These are phyloP conservation scores for Aleadryas rufinucha DNA, from an alignment of 2,113 vertebrate genomes.

Conservation along the genomic window DNA sequence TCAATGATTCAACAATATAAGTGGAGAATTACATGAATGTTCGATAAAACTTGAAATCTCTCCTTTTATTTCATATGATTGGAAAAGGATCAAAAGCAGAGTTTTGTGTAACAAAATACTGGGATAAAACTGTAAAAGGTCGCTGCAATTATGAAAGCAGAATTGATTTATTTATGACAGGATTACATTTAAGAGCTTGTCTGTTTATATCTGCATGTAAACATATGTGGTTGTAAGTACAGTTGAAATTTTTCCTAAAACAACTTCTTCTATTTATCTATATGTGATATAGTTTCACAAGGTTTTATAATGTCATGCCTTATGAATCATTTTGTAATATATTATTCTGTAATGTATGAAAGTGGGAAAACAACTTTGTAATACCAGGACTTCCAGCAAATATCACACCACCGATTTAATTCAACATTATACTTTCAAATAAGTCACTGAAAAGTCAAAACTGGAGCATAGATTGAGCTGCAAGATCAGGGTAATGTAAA, in stretches of 20 bases:
- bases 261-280: not conserved
- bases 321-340: not conserved
- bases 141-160: not conserved
- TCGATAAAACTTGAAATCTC: not conserved
- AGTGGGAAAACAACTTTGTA: not conserved
- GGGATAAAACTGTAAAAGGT: not conserved
- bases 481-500: not conserved
- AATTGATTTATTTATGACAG: not conserved
- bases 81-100: not conserved
- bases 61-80: not conserved
- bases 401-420: not conserved
- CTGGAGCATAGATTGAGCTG: not conserved
- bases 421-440: not conserved
- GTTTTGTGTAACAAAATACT: not conserved
- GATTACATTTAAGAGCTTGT: not conserved
- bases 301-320: not conserved
- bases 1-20: not conserved
- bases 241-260: not conserved
- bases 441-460: not conserved
- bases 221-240: not conserved
- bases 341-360: not conserved
- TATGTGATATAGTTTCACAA: not conserved
- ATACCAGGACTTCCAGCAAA: not conserved
- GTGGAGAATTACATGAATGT: not conserved
- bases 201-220: not conserved